Evolutionary conservation across 2,113 vertebrate species (phyloP).

Genomic region (Ciconia boyciana): DNA sequence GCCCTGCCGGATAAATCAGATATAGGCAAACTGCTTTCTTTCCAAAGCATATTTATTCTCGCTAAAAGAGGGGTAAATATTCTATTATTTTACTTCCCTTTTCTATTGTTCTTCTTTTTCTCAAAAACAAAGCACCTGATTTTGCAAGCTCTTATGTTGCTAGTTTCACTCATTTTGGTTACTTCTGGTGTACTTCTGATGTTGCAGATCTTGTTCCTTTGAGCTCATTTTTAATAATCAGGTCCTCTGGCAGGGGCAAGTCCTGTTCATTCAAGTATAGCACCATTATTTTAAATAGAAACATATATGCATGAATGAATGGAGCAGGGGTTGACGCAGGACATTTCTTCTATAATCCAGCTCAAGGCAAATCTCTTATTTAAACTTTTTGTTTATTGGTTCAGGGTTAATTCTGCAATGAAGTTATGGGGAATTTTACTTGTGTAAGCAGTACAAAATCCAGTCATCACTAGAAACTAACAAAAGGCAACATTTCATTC

Average conservation of each 20-base stretch:
- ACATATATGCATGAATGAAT: neutral
- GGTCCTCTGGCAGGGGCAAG: neutral
- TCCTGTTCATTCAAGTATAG: neutral
- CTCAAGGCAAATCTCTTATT: neutral
- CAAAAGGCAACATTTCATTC: neutral
- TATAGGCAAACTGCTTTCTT: neutral
- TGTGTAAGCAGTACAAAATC: neutral
- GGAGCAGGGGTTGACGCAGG: neutral
- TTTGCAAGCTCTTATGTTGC: neutral
- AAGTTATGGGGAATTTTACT: neutral
- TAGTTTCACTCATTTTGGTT: neutral
- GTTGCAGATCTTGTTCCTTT: neutral
- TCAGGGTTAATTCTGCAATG: neutral
- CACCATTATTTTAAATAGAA: neutral
- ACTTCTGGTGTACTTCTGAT: neutral
- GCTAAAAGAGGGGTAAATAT: neutral
- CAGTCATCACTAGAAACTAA: neutral
- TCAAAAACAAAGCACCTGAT: neutral
- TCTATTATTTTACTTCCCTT: neutral
- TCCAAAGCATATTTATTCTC: conserved; percentile 11
- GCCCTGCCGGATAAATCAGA: neutral
- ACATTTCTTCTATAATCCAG: neutral
- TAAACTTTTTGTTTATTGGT: neutral
- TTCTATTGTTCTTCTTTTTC: neutral
- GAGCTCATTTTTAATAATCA: neutral